Conservation (phyloP, 2,797 vertebrate genomes). For the Rhynchonycteris naso region DNA sequence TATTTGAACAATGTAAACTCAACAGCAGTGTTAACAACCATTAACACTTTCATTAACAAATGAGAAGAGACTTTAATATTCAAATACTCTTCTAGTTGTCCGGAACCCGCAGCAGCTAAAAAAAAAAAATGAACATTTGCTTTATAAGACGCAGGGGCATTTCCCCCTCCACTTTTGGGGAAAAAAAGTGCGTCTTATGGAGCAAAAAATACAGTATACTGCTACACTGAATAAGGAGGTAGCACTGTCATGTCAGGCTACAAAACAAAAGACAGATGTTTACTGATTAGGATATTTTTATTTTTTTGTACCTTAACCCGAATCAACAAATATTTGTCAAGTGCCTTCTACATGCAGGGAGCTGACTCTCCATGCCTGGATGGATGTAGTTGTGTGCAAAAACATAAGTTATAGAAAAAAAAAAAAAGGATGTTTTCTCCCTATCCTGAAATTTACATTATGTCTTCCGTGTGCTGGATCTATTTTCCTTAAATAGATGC, state of each 20-base stretch:
- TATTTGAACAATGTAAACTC: too few relatives aligned
- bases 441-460: not conserved
- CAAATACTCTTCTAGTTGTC: too few relatives aligned
- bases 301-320: not conserved
- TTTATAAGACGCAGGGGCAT: too few relatives aligned
- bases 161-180: too few relatives aligned
- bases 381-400: not conserved
- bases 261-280: slow-evolving; percentile 49
- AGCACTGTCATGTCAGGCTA: not conserved
- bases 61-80: too few relatives aligned
- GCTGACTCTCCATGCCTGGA: not conserved
- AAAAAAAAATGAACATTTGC: too few relatives aligned
- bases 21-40: too few relatives aligned
- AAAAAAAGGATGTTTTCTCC: slow-evolving; percentile 2
- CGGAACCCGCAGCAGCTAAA: too few relatives aligned
- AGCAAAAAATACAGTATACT: not conserved
- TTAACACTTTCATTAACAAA: too few relatives aligned
- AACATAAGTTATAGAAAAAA: not conserved
- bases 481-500: not conserved
- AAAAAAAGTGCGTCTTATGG: too few relatives aligned
- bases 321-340: slow-evolving; percentile 6
- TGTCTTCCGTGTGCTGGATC: not conserved
- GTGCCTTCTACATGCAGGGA: not conserved
- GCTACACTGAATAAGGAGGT: not conserved
- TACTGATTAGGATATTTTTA: not conserved